Base-by-base conservation (phyloP, 2,888 invertebrate species). In the Liodrosophila aerea region DNA sequence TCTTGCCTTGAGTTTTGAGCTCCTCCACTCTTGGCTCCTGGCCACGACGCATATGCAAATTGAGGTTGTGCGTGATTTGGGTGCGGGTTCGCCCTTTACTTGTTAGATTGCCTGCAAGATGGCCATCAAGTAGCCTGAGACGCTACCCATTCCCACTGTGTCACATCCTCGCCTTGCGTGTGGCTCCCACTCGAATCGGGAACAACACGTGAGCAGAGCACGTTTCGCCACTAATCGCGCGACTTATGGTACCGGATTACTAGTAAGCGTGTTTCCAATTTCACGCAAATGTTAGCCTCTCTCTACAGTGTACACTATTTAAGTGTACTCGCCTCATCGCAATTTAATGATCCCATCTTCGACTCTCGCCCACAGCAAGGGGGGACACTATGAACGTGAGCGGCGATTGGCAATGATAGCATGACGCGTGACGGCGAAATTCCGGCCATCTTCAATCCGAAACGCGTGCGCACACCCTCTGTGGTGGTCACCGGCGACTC, bases 401-500 rank as follows among this genome's bases (percentile, higher is more conserved):
- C 29, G 57, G 34, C 13, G 27, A 36, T 56, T 31, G 47, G 44
- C 53, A 74, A 72, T 85, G 81, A 83, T 75, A 88, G 77, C 49
- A 94, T 94, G 94, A 93, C 93, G 73, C 91, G 93, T 75, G 94
- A 94, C 92, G 94, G 93, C 82, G 95, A 95, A 89, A 93, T 95
- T 90, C 94, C 95, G 73, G 95, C 95, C 73, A 95, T 95, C 87
- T 95, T 95, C 90, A 95, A 95, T 90, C 95, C 95, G 39, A 93
- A 93, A 87, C 91, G 93, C 73, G 93, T 93, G 56, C 92, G 93
- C 64, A 92, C 94, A 59, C 94, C 94, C 69, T 93, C 93, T 52
- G 94, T 94, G 70, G 93, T 94, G 83, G 93, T 94, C 72, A 94
- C 94, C 41, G 93, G 93, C 74, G 93, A 93, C 74, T 76, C 92